Evolutionary conservation across 2,888 invertebrate genomes (phyloP), one percentile per base, ranked within the genome.

Genomic region (Diplolepis rosae): DNA sequence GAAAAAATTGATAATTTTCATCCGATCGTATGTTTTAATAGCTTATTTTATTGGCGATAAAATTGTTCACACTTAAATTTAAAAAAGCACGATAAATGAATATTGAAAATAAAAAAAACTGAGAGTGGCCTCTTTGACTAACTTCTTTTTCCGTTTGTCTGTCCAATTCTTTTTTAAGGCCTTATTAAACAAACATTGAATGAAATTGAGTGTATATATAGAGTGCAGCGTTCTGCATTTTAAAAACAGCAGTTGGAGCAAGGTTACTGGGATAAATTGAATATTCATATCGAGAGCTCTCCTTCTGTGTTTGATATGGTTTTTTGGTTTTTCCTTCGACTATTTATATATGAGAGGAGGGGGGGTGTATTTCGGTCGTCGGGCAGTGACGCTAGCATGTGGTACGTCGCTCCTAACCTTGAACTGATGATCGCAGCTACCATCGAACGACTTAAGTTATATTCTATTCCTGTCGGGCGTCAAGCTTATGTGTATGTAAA

Each of bases 361-460:
- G 79, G 83, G 81, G 76, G 80, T 82, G 81, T 87, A 87, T 87
- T 87, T 87, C 75, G 80, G 83, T 83, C 80, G 66, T 11, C 48
- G 66, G 35, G 51, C 68, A 54, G 52, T 65, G 70, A 66, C 72
- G 75, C 45, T 54, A 66, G 69, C 72, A 69, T 71, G 65, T 52
- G 70, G 76, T 72, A 72, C 79, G 72, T 75, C 76, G 82, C 80
- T 81, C 82, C 81, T 87, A 87, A 87, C 86, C 87, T 87, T 87
- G 87, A 87, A 87, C 87, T 84, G 85, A 83, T 83, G 84, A 84
- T 82, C 83, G 82, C 78, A 45, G 35, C 50, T 30, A 50, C 32
- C 51, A 61, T 39, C 39, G 15, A 45, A 50, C 24, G 51, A 18
- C 51, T 69, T 69, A 71, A 71, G 51, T 71, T 75, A 73, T n/a